These are phyloP conservation scores for Artibeus lituratus DNA, from an alignment of 2,797 vertebrate species.

Conservation along the genomic window DNA sequence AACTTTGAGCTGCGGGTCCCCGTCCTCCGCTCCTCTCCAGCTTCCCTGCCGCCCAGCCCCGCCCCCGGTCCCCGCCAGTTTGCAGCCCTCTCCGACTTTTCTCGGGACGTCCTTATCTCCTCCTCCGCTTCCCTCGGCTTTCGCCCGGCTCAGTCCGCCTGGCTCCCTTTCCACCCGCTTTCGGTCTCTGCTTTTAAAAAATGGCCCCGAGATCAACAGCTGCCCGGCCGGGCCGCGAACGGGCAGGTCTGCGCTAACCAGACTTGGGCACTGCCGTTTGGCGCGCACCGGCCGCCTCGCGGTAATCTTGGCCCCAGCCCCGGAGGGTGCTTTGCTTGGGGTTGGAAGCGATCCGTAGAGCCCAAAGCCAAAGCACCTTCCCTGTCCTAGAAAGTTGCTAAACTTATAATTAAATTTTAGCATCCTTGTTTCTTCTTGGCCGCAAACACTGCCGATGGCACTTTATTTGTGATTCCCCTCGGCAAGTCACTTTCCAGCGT, in stretches of 20 bases:
- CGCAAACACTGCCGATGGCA: not conserved
- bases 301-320: not conserved
- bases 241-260: not conserved
- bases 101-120: constrained; percentile 23
- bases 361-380: not conserved
- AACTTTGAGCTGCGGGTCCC: constrained; percentile 23
- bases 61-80: not conserved
- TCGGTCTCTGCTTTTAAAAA: not conserved
- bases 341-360: not conserved
- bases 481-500: constrained; percentile 1
- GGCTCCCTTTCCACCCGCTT: not conserved
- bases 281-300: not conserved
- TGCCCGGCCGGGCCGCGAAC: constrained; percentile 24
- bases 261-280: not conserved
- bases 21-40: not conserved
- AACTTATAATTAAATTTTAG: constrained; percentile 55
- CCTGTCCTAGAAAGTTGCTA: constrained; percentile 57
- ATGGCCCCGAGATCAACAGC: constrained; percentile 56
- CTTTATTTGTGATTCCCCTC: not conserved
- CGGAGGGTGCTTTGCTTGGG: not conserved
- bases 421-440: not conserved
- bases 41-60: not conserved
- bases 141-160: not conserved
- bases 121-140: too few relatives aligned
- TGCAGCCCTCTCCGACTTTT: constrained; percentile 36